A percentile compares a stretch with the other conserved stretches of the same genome.
phyloP scores from a whole-genome alignment of 2,113 vertebrate genomes.

The Nothocercus nigrocapillus region DNA sequence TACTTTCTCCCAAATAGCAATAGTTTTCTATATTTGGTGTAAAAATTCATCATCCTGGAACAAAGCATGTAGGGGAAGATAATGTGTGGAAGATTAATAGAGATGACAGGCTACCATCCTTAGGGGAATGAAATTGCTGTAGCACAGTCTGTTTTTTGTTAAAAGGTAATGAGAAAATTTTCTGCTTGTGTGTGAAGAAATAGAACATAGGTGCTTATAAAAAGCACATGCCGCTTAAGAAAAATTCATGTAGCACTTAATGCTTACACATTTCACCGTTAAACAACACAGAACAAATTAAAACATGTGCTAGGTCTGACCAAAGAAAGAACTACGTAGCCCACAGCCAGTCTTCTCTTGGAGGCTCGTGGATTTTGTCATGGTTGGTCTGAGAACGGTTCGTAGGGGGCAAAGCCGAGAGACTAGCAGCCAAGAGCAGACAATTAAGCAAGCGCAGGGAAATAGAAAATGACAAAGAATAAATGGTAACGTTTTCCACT shows the following conservation, averaged over 20 bases:
- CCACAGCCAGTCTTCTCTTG: not conserved
- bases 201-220: not conserved
- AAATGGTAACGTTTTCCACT: not conserved
- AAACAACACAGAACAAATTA: not conserved
- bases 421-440: not conserved
- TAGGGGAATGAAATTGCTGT: not conserved
- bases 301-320: not conserved
- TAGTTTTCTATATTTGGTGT: not conserved
- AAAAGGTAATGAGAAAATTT: conserved; percentile 13
- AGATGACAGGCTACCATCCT: conserved; percentile 11
- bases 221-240: not conserved
- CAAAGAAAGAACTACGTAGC: not conserved
- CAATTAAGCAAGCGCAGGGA: not conserved
- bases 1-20: not conserved
- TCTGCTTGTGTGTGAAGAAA: not conserved
- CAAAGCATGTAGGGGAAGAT: not conserved
- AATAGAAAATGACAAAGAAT: not conserved
- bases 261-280: not conserved
- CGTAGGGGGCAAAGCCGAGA: not conserved
- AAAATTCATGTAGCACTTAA: not conserved
- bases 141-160: conserved; percentile 6
- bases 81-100: conserved; percentile 24
- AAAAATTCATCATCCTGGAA: not conserved
- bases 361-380: not conserved
- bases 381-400: not conserved